A percentile compares a stretch with the other conserved stretches of the same genome.
Evolutionary conservation across 1,140 invertebrate genomes (phyloP).

Genomic region (Magallana ariakensis): DNA sequence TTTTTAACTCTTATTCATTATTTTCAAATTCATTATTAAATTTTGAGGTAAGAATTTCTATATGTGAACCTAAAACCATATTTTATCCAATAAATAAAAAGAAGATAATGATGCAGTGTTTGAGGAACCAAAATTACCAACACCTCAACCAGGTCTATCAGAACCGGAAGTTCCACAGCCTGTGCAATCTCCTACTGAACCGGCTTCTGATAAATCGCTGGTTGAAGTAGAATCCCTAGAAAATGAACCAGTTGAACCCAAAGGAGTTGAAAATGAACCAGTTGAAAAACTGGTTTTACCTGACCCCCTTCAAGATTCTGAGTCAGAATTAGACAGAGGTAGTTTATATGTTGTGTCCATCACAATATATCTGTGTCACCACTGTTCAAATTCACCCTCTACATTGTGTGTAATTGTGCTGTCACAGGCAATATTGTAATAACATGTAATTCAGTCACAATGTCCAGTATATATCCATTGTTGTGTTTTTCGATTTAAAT

Average conservation of each 20-base stretch:
- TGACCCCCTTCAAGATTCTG: neutral
- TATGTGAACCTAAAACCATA: too few relatives aligned
- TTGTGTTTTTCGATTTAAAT: too few relatives aligned
- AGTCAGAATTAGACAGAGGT: slow-evolving; percentile 19
- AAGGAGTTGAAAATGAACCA: neutral
- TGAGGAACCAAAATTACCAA: neutral
- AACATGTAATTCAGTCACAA: too few relatives aligned
- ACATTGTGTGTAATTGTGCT: too few relatives aligned
- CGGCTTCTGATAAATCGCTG: neutral
- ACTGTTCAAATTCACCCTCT: neutral
- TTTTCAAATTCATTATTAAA: too few relatives aligned
- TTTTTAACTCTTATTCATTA: too few relatives aligned
- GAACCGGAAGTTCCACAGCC: neutral
- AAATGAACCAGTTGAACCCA: neutral
- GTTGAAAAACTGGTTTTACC: slow-evolving; percentile 1
- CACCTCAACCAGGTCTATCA: neutral
- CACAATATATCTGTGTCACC: slow-evolving; percentile 16
- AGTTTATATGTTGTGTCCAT: slow-evolving; percentile 3
- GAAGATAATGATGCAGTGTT: neutral
- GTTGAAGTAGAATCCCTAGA: neutral
- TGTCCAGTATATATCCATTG: too few relatives aligned
- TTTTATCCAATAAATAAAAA: neutral
- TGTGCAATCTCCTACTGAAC: neutral
- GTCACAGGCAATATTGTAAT: too few relatives aligned
- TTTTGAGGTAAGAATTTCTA: too few relatives aligned